Evolutionary conservation across 2,888 invertebrate genomes (phyloP).

Genomic region (Coecobrya sp.): DNA sequence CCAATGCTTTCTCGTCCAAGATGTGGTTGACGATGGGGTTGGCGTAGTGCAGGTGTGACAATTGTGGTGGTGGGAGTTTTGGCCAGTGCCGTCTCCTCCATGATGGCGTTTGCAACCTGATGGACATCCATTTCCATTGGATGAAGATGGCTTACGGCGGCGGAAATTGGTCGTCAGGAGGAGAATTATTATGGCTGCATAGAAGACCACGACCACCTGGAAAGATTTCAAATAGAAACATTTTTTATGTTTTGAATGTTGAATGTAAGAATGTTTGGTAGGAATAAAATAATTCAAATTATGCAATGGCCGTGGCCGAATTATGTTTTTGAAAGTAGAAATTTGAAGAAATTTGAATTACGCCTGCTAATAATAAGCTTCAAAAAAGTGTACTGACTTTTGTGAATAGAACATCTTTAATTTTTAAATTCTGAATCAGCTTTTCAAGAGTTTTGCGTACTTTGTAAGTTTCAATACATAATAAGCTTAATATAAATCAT

Average conservation of each 20-base stretch:
- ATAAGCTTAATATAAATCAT: too few relatives aligned
- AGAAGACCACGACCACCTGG: constrained; percentile 87
- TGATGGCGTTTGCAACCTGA: constrained; percentile 74
- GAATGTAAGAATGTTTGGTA: too few relatives aligned
- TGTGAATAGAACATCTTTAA: too few relatives aligned
- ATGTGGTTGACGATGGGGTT: constrained; percentile 59
- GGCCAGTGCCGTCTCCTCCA: constrained; percentile 36
- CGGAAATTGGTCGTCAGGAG: constrained; percentile 87
- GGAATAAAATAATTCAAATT: too few relatives aligned
- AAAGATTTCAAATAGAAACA: constrained; percentile 11
- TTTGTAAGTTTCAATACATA: too few relatives aligned
- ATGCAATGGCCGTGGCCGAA: too few relatives aligned
- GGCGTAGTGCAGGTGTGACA: constrained; percentile 75
- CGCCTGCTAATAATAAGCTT: too few relatives aligned
- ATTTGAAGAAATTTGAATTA: too few relatives aligned
- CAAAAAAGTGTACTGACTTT: too few relatives aligned
- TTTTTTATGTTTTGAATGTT: neutral
- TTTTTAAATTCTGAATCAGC: too few relatives aligned
- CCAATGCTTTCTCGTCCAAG: constrained; percentile 85
- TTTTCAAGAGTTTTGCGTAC: too few relatives aligned
- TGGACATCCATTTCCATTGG: constrained; percentile 74
- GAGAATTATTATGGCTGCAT: constrained; percentile 87
- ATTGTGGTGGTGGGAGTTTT: constrained; percentile 59
- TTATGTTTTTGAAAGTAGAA: too few relatives aligned
- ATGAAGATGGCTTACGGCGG: constrained; percentile 83